Evolutionary conservation across 1,140 invertebrate genomes (phyloP).

Genomic region (Trichonephila inaurata): DNA sequence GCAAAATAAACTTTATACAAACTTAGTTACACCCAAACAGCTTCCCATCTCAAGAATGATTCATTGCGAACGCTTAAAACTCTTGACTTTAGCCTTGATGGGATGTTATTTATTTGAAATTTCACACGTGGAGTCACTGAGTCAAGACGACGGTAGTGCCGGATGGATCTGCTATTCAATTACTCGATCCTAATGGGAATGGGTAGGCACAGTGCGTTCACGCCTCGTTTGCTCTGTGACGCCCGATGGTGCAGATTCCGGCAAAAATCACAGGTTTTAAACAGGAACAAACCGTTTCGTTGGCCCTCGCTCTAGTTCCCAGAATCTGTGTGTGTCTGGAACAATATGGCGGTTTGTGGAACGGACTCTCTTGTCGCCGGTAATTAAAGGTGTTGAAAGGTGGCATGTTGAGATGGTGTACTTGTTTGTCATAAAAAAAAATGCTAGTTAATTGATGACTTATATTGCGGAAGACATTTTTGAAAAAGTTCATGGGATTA

Average conservation of each 20-base stretch:
- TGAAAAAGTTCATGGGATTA: too few species aligned
- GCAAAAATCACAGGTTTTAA: constrained; percentile 2
- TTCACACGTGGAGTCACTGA: not conserved
- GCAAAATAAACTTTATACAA: not conserved
- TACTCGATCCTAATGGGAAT: not conserved
- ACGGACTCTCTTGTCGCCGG: not conserved
- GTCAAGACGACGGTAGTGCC: not conserved
- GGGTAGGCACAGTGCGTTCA: not conserved
- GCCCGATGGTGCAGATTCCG: constrained; percentile 21
- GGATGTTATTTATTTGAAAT: not conserved
- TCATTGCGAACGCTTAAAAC: not conserved
- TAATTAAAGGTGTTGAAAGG: not conserved
- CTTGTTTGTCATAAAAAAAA: not conserved
- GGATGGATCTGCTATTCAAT: not conserved
- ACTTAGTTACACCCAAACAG: not conserved
- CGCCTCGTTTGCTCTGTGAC: constrained; percentile 1
- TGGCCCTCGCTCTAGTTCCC: not conserved
- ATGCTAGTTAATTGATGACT: too few species aligned
- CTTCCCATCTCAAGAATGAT: not conserved
- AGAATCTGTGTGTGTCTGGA: not conserved
- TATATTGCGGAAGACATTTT: too few species aligned
- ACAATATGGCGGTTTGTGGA: constrained; percentile 1
- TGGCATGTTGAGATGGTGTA: not conserved
- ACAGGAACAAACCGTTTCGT: constrained; percentile 9
- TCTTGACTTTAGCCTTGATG: not conserved